phyloP scores from a whole-genome alignment of 2,888 invertebrate species.

The Agrochola litura region DNA sequence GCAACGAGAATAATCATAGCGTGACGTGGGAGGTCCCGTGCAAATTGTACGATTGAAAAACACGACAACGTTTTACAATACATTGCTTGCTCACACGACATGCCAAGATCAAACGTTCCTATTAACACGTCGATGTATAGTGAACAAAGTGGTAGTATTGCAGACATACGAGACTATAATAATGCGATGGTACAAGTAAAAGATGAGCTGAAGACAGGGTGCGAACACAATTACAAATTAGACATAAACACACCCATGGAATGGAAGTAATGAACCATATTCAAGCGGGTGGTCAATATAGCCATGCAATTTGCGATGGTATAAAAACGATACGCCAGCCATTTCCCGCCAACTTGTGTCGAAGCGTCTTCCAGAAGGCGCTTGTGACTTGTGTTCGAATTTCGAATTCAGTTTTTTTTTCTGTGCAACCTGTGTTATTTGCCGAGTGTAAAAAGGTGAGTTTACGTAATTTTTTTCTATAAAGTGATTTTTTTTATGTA shows the following conservation, averaged over 20 bases:
- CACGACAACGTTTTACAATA: background rate
- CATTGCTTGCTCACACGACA: constrained; percentile 45
- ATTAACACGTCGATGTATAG: constrained; percentile 61
- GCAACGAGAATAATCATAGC: constrained; percentile 69
- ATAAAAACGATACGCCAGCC: constrained; percentile 79
- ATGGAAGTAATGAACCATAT: constrained; percentile 84
- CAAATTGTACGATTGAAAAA: constrained; percentile 21
- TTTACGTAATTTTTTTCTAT: constrained; percentile 20
- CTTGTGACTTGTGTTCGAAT: constrained; percentile 72
- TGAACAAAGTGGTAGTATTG: background rate
- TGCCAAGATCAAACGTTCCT: background rate
- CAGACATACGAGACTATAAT: background rate
- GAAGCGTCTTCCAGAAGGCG: constrained; percentile 77
- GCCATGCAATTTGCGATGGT: constrained; percentile 82
- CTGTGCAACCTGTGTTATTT: constrained; percentile 48
- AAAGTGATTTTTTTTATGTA: background rate
- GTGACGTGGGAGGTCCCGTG: constrained; percentile 72
- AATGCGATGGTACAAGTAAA: constrained; percentile 51
- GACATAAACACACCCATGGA: constrained; percentile 83
- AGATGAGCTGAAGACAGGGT: constrained; percentile 81
- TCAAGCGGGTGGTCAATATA: constrained; percentile 87
- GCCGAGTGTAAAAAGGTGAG: constrained; percentile 70
- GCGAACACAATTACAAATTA: constrained; percentile 84
- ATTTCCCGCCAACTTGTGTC: constrained; percentile 70
- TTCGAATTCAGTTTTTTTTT: constrained; percentile 55